Conservation (phyloP, 1,140 invertebrate genomes). For the Heliconius congener region DNA sequence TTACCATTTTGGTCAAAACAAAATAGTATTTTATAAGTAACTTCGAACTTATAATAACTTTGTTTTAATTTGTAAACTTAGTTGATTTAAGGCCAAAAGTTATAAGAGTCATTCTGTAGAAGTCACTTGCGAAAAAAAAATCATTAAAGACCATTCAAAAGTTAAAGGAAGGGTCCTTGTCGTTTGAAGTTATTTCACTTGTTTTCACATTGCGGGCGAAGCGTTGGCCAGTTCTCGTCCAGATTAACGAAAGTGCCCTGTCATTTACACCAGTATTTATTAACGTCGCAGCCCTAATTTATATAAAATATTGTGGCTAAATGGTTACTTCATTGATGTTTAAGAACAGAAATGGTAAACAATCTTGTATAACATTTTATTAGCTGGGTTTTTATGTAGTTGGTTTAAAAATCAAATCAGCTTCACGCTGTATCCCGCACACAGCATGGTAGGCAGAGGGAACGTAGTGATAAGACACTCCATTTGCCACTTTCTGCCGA, state of each 20-base stretch:
- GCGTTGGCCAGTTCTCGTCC: neutral
- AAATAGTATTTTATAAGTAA: neutral
- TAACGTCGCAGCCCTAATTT: neutral
- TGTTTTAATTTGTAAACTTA: constrained; percentile 8
- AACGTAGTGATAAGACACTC: too few relatives aligned
- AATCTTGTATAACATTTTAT: neutral
- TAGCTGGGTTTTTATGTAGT: neutral
- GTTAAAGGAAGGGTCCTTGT: constrained; percentile 8
- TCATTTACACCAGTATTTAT: constrained; percentile 20
- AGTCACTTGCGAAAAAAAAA: constrained; percentile 13
- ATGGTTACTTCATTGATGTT: neutral
- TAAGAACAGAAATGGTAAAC: neutral
- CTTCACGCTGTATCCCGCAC: too few relatives aligned
- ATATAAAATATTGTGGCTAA: neutral
- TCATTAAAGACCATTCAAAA: constrained; percentile 15
- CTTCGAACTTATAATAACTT: neutral
- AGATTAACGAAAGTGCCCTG: constrained; percentile 17
- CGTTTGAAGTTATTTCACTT: constrained; percentile 15
- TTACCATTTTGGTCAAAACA: neutral
- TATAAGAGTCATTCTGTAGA: constrained; percentile 7
- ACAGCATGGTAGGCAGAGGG: too few relatives aligned
- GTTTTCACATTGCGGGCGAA: neutral
- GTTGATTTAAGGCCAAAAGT: constrained; percentile 11
- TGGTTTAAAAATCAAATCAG: neutral
- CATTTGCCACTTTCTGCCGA: too few relatives aligned